Evolutionary conservation across 2,113 vertebrate genomes (phyloP).

Genomic region (Speoplatyrhinus poulsoni): DNA sequence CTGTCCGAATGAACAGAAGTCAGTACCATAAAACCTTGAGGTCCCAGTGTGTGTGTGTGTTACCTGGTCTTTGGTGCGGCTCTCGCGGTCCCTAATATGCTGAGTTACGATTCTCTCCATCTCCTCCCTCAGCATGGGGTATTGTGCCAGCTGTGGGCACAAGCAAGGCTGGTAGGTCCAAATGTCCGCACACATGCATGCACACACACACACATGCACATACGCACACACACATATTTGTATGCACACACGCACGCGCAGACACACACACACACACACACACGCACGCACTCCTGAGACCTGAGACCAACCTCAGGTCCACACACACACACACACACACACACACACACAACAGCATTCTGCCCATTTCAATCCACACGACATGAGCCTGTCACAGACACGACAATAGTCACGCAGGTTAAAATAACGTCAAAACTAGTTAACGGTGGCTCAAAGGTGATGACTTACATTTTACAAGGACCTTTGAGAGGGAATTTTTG

Average conservation of each 20-base stretch:
- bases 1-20: no score
- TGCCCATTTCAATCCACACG: background rate
- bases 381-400: conserved; percentile 48
- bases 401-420: conserved; percentile 22
- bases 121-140: conserved; percentile 93
- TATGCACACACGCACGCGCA: background rate
- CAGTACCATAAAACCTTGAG: no score
- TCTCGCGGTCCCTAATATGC: conserved; percentile 94
- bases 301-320: conserved; percentile 6
- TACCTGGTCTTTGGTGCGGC: conserved; percentile 94
- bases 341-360: background rate
- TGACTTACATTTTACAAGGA: no score
- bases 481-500: no score
- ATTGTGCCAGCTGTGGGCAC: conserved; percentile 91
- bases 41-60: conserved; percentile 6
- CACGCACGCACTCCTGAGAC: background rate
- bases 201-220: conserved; percentile 1
- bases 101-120: conserved; percentile 98
- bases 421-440: no score
- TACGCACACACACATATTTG: background rate
- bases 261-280: background rate
- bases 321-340: conserved; percentile 6
- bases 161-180: conserved; percentile 59
- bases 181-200: conserved; percentile 24
- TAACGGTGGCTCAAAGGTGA: no score